Evolutionary conservation across 2,113 vertebrate genomes (phyloP).

Genomic region (Corythornis madagascariensis): DNA sequence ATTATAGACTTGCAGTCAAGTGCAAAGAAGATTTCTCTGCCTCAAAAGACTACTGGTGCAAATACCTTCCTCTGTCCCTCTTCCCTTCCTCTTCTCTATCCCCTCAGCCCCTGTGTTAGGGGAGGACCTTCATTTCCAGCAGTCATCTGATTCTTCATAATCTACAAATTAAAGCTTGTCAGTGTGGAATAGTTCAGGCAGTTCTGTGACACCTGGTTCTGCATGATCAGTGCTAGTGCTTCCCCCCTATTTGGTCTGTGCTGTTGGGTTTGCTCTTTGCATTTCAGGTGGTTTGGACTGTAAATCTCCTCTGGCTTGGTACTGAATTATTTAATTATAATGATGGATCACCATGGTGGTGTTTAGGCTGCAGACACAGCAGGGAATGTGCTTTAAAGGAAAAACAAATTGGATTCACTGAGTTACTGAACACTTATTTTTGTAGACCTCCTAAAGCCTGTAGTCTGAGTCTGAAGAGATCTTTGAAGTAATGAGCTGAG

Average conservation of each 20-base stretch:
- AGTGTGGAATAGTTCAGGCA: background rate
- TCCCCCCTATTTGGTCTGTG: background rate
- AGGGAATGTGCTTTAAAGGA: background rate
- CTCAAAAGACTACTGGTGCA: background rate
- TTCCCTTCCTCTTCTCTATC: background rate
- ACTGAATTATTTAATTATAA: background rate
- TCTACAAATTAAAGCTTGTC: background rate
- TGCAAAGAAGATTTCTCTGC: background rate
- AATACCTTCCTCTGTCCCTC: background rate
- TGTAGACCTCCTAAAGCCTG: background rate
- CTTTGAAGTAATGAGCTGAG: background rate
- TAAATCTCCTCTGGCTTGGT: background rate
- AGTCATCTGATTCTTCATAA: background rate
- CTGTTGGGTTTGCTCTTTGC: constrained; percentile 17
- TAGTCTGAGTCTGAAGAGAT: background rate
- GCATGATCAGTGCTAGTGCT: background rate
- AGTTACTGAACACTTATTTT: background rate
- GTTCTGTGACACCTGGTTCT: background rate
- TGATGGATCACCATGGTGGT: background rate
- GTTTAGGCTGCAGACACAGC: background rate
- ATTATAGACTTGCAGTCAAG: background rate
- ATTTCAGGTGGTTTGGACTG: constrained; percentile 18
- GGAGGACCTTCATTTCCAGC: background rate
- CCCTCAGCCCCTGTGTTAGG: background rate
- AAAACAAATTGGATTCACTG: background rate